phyloP scores from a whole-genome alignment of 2,888 invertebrate genomes.

The Craniophora ligustri region DNA sequence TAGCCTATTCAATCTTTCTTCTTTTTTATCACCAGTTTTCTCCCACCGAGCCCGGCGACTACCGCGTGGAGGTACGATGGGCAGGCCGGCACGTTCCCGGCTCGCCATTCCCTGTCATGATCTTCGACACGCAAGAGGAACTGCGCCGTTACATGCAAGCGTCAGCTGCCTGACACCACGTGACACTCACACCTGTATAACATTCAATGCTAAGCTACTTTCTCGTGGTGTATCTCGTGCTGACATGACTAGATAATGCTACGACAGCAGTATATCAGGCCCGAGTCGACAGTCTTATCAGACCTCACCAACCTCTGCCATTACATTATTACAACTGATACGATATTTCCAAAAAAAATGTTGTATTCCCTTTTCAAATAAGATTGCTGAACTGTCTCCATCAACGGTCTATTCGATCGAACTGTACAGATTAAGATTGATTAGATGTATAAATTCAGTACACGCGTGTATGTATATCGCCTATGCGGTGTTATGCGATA shows the following conservation, averaged over 20 bases:
- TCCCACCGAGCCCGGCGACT: conserved; percentile 99
- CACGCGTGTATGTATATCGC: neutral
- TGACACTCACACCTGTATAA: conserved; percentile 7
- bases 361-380: neutral
- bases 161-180: conserved; percentile 65
- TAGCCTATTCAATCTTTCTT: neutral
- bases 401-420: neutral
- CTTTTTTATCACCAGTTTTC: conserved; percentile 90
- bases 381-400: neutral
- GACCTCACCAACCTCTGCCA: too few species aligned
- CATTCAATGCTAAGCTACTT: neutral
- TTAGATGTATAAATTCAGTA: neutral
- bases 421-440: neutral
- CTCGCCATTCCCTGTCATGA: conserved; percentile 99
- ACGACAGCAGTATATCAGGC: too few species aligned
- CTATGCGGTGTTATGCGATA: too few species aligned
- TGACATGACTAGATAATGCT: too few species aligned
- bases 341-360: too few species aligned
- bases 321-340: too few species aligned
- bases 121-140: conserved; percentile 99
- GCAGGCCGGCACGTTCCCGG: conserved; percentile 99
- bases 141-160: conserved; percentile 91
- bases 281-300: too few species aligned
- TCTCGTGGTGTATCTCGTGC: too few species aligned
- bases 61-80: conserved; percentile 97